Conservation (phyloP, 2,113 vertebrate genomes). For the Tretioscincus oriximinensis region DNA sequence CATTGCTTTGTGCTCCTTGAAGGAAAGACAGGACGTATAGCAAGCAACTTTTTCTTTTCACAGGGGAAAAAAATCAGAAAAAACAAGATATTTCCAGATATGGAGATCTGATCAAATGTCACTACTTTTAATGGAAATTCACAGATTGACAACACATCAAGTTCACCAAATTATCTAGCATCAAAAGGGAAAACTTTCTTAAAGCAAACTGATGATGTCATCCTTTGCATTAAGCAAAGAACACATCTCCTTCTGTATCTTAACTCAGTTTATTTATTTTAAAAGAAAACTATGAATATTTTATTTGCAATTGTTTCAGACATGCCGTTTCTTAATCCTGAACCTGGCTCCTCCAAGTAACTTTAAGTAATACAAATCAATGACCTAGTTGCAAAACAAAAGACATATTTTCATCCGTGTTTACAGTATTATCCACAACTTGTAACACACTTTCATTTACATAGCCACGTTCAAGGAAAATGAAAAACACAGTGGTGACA, state of each 20-base stretch:
- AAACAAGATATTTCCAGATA: neutral
- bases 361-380: conserved; percentile 53
- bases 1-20: neutral
- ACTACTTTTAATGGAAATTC: conserved; percentile 21
- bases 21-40: neutral
- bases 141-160: conserved; percentile 9
- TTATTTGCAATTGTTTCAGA: conserved; percentile 55
- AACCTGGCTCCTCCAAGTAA: conserved; percentile 52
- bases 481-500: conserved; percentile 47
- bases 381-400: conserved; percentile 63
- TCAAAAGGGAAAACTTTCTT: conserved; percentile 42
- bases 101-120: neutral
- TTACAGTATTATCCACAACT: neutral
- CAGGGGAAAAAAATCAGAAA: neutral
- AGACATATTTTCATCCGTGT: conserved; percentile 28
- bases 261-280: conserved; percentile 63
- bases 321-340: conserved; percentile 25
- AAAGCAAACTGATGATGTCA: conserved; percentile 37
- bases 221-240: conserved; percentile 26
- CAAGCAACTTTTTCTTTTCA: neutral
- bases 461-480: conserved; percentile 22
- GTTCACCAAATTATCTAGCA: conserved; percentile 9
- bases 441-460: conserved; percentile 39
- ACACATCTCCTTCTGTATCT: conserved; percentile 35
- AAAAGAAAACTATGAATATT: conserved; percentile 67